Base-by-base conservation (phyloP, 2,888 invertebrate genomes). In the Xestia sexstrigata region DNA sequence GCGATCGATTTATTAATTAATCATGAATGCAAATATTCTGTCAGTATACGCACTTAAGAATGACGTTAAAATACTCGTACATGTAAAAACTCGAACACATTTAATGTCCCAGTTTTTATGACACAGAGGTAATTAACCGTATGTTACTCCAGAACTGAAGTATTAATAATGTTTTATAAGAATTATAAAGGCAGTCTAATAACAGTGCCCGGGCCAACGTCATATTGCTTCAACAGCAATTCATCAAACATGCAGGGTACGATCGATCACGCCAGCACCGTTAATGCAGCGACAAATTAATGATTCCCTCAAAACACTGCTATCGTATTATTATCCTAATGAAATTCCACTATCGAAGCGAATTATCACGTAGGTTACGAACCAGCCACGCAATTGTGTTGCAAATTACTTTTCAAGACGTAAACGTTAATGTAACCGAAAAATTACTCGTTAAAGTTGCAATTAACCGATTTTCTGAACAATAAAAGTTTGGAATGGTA, bases 201-300 rank as follows among this genome's bases (percentile, higher is more conserved):
- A 84, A 88, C 68, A 60, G 83, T 72, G 85, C 69, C 62, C 68
- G 69, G 63, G 78, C 62, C 73, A 75, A 80, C 77, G 76, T 86
- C 82, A 89, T 83, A 87, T 74, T 80, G 85, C 87, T 82, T 76
- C 81, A 85, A 87, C 70, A 85, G 90, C 85, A 88, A 93, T 93
- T 93, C 92, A 93, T 94, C 93, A 94, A 93, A 92, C 88, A 86
- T 89, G 88, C 90, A 89, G 78, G 88, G 86, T 80, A 87, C 90
- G 88, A 93, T 94, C 93, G 92, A 93, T 93, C 94, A 93, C 89
- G 89, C 86, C 86, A 87, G 65, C 82, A 67, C 82, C 84, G 89
- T 92, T 92, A 93, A 94, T 93, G 93, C 93, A 93, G 89, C 86
- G 82, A 92, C 91, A 91, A 92, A 94, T 93, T 94, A 93, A 94